phyloP scores from a whole-genome alignment of 2,113 vertebrate genomes.

The Accipiter virgatus region DNA sequence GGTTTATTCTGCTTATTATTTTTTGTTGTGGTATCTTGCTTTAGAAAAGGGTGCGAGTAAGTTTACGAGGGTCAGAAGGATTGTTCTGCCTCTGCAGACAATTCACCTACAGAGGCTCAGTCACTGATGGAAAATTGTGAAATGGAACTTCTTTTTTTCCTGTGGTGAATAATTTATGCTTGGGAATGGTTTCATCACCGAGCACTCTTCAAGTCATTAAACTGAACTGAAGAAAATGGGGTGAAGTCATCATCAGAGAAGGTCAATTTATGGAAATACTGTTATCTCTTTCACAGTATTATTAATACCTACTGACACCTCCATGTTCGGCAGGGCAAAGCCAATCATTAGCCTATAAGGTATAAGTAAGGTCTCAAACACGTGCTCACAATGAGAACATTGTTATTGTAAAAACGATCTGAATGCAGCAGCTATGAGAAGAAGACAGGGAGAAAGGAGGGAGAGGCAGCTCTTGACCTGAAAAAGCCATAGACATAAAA shows the following conservation, averaged over 20 bases:
- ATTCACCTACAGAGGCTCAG: conserved; percentile 36
- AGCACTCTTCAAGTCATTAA: conserved; percentile 68
- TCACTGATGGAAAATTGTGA: conserved; percentile 35
- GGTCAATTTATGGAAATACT: conserved; percentile 72
- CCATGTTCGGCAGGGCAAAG: neutral
- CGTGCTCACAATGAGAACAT: neutral
- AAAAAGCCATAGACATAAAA: neutral
- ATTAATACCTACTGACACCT: conserved; percentile 67
- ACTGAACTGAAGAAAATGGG: conserved; percentile 68
- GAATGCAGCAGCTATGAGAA: neutral
- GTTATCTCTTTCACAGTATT: conserved; percentile 65
- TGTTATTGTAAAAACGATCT: neutral
- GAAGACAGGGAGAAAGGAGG: conserved; percentile 32
- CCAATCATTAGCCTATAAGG: conserved; percentile 50
- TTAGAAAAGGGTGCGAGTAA: neutral
- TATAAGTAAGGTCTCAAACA: conserved; percentile 32
- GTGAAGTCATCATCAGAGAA: conserved; percentile 67
- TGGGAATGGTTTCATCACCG: conserved; percentile 63
- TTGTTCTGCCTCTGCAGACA: conserved; percentile 14
- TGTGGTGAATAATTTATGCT: conserved; percentile 68
- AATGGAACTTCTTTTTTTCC: conserved; percentile 49
- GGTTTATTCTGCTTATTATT: neutral
- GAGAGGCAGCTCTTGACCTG: neutral
- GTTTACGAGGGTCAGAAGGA: neutral
- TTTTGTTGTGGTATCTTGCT: neutral